Conservation (phyloP, 2,888 invertebrate genomes). For the Oegoconia quadripuncta region DNA sequence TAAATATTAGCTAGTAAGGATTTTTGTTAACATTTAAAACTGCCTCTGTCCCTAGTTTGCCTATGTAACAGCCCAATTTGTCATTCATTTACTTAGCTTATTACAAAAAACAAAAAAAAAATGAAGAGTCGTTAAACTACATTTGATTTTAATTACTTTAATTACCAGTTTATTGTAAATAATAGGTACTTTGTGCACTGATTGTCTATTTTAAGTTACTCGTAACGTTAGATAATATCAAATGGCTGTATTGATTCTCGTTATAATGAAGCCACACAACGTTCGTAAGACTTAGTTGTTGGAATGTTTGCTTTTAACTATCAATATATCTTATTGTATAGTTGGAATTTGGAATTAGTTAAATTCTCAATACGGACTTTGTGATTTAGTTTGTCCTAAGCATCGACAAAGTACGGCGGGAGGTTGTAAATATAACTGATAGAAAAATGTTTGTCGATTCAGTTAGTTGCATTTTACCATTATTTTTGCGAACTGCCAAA, state of each 20-base stretch:
- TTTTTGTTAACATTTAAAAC: slow-evolving; percentile 37
- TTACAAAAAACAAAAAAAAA: slow-evolving; percentile 52
- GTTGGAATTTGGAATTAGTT: slow-evolving; percentile 48
- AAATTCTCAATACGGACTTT: slow-evolving; percentile 32
- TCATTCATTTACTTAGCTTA: slow-evolving; percentile 41
- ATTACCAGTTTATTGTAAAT: slow-evolving; percentile 66
- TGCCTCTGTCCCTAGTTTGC: slow-evolving; percentile 50
- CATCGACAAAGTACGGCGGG: slow-evolving; percentile 27
- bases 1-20: slow-evolving; percentile 52
- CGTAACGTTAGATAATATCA: slow-evolving; percentile 48
- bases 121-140: slow-evolving; percentile 20
- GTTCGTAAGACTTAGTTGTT: slow-evolving; percentile 28
- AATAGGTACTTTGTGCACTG: slow-evolving; percentile 69
- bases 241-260: slow-evolving; percentile 65
- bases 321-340: slow-evolving; percentile 44
- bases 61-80: slow-evolving; percentile 53
- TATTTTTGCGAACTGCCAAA: slow-evolving; percentile 76
- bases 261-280: slow-evolving; percentile 46
- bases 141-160: slow-evolving; percentile 37
- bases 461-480: slow-evolving; percentile 73
- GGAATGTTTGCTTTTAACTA: slow-evolving; percentile 41
- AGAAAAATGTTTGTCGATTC: slow-evolving; percentile 51
- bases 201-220: slow-evolving; percentile 66
- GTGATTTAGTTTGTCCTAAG: slow-evolving; percentile 43
- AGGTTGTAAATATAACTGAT: slow-evolving; percentile 61